These are phyloP conservation scores for Litoditis marina DNA, from an alignment of 2,888 invertebrate species.

Conservation along the genomic window DNA sequence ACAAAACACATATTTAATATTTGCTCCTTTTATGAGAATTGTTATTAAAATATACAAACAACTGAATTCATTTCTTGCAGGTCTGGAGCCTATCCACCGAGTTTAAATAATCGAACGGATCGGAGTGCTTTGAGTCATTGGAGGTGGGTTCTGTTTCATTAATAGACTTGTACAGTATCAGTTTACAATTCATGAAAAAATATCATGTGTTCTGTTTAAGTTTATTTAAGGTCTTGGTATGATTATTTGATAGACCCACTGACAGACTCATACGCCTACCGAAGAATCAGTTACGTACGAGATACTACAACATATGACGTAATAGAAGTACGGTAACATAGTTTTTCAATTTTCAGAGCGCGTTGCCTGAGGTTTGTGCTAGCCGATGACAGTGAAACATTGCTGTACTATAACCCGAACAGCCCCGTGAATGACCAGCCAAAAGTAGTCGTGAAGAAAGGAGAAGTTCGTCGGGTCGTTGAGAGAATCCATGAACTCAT, in stretches of 20 bases:
- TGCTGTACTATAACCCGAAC: conserved; percentile 33
- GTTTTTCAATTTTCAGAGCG: conserved; percentile 22
- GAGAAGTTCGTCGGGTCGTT: conserved; percentile 41
- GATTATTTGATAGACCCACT: no score
- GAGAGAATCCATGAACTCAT: conserved; percentile 44
- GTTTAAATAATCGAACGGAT: conserved; percentile 25
- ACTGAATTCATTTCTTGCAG: no score
- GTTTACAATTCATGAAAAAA: no score
- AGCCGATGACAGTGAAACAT: conserved; percentile 38
- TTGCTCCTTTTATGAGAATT: no score
- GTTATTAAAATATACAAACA: no score
- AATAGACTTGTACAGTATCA: not conserved
- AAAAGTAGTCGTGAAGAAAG: conserved; percentile 43
- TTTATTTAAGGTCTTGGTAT: no score
- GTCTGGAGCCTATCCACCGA: conserved; percentile 20
- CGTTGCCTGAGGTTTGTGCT: conserved; percentile 37
- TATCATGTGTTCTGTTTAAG: no score
- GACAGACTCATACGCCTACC: no score
- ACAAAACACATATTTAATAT: not conserved
- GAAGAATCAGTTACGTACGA: no score
- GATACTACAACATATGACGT: no score
- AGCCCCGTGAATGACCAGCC: conserved; percentile 22
- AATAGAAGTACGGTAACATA: no score
- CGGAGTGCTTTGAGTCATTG: conserved; percentile 46
- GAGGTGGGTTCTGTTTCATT: conserved; percentile 30